Evolutionary conservation across 64 coral and sea anemone genomes (phyloP).

Genomic region (Pocillopora verrucosa): DNA sequence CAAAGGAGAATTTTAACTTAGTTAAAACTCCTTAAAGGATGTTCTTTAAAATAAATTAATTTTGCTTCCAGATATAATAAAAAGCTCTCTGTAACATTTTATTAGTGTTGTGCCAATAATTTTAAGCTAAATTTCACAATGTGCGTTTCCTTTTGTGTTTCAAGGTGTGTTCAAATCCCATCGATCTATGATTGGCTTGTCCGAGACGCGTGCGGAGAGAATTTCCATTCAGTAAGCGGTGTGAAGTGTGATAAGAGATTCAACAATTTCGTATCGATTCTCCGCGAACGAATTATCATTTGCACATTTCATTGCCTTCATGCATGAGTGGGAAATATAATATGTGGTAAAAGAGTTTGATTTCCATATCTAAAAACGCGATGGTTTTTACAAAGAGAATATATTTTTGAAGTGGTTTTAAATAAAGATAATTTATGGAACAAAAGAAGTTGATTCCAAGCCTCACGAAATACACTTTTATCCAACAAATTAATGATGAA

Average conservation of each 20-base stretch:
- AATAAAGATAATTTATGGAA: not conserved
- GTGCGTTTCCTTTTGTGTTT: not conserved
- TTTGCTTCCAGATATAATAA: not conserved
- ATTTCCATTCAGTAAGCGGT: not conserved
- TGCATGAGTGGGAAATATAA: not conserved
- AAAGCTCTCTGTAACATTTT: not conserved
- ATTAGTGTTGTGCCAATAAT: not conserved
- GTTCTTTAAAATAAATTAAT: too few species aligned
- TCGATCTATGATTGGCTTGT: not conserved
- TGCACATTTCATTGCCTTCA: not conserved
- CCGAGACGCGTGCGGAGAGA: not conserved
- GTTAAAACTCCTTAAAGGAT: not conserved
- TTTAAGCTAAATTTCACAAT: not conserved
- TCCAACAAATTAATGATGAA: not conserved
- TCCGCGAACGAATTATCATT: not conserved
- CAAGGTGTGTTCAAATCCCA: not conserved
- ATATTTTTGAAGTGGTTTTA: not conserved
- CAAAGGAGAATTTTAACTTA: not conserved
- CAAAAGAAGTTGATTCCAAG: not conserved
- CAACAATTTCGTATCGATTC: not conserved
- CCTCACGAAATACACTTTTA: not conserved
- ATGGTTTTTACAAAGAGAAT: conserved; percentile 3
- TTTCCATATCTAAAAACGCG: conserved; percentile 16
- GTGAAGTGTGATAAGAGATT: not conserved
- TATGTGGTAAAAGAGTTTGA: not conserved